phyloP scores from a whole-genome alignment of 2,797 vertebrate genomes.

The Thunnus albacares region DNA sequence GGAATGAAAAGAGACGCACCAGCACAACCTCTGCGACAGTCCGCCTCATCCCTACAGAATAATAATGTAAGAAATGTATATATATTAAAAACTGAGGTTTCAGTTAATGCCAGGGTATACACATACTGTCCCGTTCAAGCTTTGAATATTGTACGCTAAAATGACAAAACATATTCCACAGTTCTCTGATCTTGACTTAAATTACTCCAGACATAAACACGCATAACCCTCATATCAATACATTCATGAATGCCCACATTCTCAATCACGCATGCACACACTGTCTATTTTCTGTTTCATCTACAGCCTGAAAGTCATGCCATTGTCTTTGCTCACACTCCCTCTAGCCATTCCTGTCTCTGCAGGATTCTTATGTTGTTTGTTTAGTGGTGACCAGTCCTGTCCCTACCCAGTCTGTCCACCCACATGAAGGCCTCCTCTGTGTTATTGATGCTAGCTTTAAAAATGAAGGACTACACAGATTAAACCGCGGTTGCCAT shows the following conservation, averaged over 20 bases:
- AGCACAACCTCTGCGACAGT: conserved; percentile 3
- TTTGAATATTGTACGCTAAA: conserved; percentile 24
- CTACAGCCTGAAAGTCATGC: conserved; percentile 41
- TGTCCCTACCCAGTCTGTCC: conserved; percentile 62
- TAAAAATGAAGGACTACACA: conserved; percentile 63
- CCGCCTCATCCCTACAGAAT: conserved; percentile 24
- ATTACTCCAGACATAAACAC: conserved; percentile 51
- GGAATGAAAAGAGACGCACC: conserved; percentile 22
- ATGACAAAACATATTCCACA: conserved; percentile 26
- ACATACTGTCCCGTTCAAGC: conserved; percentile 17
- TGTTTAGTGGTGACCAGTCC: conserved; percentile 75
- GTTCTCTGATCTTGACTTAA: conserved; percentile 48
- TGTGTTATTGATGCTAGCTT: conserved; percentile 64
- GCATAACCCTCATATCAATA: conserved; percentile 33
- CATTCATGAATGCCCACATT: conserved; percentile 40
- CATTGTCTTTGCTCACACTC: conserved; percentile 62
- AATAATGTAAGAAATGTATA: conserved; percentile 22
- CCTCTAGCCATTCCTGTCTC: conserved; percentile 59
- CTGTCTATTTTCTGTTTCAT: conserved; percentile 58
- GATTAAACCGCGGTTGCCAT: conserved; percentile 70
- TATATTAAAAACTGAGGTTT: conserved; percentile 28
- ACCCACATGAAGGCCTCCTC: conserved; percentile 71
- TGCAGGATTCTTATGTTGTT: conserved; percentile 70
- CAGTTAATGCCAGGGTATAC: conserved; percentile 17
- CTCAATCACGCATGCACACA: conserved; percentile 45